phyloP scores from a whole-genome alignment of 2,797 vertebrate species.

The Cuniculus paca region DNA sequence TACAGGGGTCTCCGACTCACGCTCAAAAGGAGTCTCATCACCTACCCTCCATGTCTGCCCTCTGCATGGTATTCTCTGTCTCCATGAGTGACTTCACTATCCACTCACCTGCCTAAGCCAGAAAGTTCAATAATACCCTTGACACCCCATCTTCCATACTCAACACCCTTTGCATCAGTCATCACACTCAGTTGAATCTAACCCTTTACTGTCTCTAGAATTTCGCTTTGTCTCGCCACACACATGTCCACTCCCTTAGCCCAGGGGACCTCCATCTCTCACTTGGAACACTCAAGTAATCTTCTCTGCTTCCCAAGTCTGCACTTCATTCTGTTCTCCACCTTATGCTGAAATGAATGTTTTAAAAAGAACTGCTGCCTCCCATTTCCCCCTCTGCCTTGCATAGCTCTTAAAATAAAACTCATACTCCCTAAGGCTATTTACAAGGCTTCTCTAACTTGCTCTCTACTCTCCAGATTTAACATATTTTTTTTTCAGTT shows the following conservation, averaged over 20 bases:
- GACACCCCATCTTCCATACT: neutral
- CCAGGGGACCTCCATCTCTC: neutral
- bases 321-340: neutral
- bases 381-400: neutral
- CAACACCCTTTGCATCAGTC: neutral
- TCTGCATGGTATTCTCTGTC: neutral
- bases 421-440: neutral
- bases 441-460: slow-evolving; percentile 36
- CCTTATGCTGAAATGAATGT: neutral
- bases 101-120: neutral
- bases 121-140: slow-evolving; percentile 14
- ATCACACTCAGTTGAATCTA: neutral
- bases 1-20: neutral
- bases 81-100: neutral
- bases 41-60: neutral
- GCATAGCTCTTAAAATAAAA: slow-evolving; percentile 21
- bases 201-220: neutral
- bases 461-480: neutral
- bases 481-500: neutral
- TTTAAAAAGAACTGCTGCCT: slow-evolving; percentile 31
- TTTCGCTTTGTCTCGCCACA: neutral
- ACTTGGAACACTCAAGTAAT: neutral
- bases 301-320: neutral
- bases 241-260: neutral
- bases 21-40: neutral